These are phyloP conservation scores for Drosophila ambigua DNA, from an alignment of 1,140 invertebrate genomes.

Conservation along the genomic window DNA sequence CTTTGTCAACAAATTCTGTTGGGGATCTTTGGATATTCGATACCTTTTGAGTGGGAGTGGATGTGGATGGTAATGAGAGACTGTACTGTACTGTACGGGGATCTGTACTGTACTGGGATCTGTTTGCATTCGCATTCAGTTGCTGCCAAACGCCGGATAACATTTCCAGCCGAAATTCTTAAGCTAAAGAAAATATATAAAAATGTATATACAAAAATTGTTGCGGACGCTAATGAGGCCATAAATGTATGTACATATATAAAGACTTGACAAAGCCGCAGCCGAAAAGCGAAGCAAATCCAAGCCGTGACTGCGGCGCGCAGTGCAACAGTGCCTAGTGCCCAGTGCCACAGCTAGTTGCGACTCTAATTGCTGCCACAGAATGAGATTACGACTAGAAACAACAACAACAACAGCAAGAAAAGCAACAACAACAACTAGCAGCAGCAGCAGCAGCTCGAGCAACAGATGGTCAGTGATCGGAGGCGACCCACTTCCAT, in stretches of 20 bases:
- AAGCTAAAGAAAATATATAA: slow-evolving; percentile 10
- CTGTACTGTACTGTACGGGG: too few relatives aligned
- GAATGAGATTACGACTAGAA: slow-evolving; percentile 63
- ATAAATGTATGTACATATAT: slow-evolving; percentile 50
- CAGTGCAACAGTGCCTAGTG: slow-evolving; percentile 17
- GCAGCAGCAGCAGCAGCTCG: slow-evolving; percentile 27
- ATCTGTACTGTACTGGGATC: too few relatives aligned
- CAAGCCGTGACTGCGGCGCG: slow-evolving; percentile 39
- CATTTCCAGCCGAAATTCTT: slow-evolving; percentile 26
- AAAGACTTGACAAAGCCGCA: slow-evolving; percentile 44
- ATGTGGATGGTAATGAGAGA: too few relatives aligned
- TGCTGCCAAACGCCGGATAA: slow-evolving; percentile 8
- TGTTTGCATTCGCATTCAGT: slow-evolving; percentile 1
- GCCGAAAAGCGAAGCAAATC: slow-evolving; percentile 33
- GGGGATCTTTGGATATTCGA: slow-evolving; percentile 30
- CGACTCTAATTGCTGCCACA: slow-evolving; percentile 76
- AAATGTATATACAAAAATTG: slow-evolving; percentile 34
- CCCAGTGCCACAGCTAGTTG: slow-evolving; percentile 28
- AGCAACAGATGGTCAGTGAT: slow-evolving; percentile 72
- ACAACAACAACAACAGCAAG: neutral
- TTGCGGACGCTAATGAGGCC: slow-evolving; percentile 74
- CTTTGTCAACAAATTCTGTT: slow-evolving; percentile 30
- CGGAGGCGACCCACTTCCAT: slow-evolving; percentile 69
- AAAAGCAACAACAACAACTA: neutral
- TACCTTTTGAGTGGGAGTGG: slow-evolving; percentile 34